Conservation (phyloP, 2,113 vertebrate species). For the Cheirogaleus medius region DNA sequence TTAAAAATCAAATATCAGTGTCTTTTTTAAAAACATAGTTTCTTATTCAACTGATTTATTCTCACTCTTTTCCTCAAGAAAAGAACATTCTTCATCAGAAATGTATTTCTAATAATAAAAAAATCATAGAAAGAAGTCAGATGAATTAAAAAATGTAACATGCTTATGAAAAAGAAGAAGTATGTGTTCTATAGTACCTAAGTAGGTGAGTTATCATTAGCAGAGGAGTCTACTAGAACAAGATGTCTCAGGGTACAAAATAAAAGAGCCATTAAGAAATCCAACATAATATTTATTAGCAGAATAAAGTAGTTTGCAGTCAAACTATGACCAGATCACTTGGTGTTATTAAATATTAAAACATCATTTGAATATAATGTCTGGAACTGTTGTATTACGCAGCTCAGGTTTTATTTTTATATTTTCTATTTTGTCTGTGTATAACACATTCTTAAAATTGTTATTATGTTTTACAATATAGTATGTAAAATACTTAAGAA, state of each 20-base stretch:
- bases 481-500: not conserved
- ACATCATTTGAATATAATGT: not conserved
- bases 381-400: not conserved
- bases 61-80: conserved; percentile 18
- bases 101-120: not conserved
- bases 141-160: not conserved
- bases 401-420: not conserved
- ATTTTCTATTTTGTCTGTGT: not conserved
- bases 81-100: not conserved
- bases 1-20: conserved; percentile 69
- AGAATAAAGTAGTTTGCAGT: not conserved
- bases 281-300: not conserved
- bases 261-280: not conserved
- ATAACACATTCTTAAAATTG: not conserved
- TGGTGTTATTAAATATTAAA: conserved; percentile 19
- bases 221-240: not conserved
- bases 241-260: not conserved
- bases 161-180: not conserved
- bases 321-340: not conserved
- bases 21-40: conserved; percentile 37
- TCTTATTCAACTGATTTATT: not conserved
- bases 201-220: not conserved
- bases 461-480: not conserved
- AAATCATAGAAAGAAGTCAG: not conserved
- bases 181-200: not conserved